Conservation (phyloP, 2,888 invertebrate species). For the Phengaris alcon region DNA sequence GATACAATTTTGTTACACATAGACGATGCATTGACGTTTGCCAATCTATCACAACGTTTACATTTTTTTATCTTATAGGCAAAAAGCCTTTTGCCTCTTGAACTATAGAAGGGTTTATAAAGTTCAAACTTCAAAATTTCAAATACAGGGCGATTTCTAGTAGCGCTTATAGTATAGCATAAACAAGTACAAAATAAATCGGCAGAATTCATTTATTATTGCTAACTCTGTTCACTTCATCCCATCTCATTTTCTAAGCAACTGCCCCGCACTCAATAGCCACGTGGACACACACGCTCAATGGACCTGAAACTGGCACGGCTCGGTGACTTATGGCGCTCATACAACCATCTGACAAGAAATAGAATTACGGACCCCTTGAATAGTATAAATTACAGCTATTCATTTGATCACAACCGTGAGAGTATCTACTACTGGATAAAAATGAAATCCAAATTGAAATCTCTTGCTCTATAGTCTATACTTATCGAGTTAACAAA, state of each 20-base stretch:
- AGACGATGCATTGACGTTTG: no score
- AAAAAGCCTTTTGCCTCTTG: no score
- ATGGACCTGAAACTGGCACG: constrained; percentile 48
- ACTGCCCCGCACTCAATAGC: constrained; percentile 13
- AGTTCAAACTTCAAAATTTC: no score
- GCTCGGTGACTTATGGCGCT: not conserved
- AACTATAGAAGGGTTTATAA: no score
- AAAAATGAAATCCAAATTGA: not conserved
- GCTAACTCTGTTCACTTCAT: not conserved
- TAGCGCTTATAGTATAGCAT: no score
- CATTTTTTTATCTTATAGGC: no score
- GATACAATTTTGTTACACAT: no score
- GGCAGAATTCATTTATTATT: not conserved
- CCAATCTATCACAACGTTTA: no score
- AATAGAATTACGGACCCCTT: not conserved
- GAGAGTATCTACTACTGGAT: not conserved
- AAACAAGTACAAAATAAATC: not conserved
- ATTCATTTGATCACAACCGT: constrained; percentile 1
- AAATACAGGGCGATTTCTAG: no score
- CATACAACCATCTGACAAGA: not conserved
- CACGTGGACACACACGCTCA: constrained; percentile 43
- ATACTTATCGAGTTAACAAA: no score
- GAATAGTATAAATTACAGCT: constrained; percentile 8
- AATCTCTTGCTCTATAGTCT: no score
- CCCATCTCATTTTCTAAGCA: constrained; percentile 10